These are phyloP conservation scores for Dreissena rostriformis DNA, from an alignment of 1,140 invertebrate species.

Conservation along the genomic window DNA sequence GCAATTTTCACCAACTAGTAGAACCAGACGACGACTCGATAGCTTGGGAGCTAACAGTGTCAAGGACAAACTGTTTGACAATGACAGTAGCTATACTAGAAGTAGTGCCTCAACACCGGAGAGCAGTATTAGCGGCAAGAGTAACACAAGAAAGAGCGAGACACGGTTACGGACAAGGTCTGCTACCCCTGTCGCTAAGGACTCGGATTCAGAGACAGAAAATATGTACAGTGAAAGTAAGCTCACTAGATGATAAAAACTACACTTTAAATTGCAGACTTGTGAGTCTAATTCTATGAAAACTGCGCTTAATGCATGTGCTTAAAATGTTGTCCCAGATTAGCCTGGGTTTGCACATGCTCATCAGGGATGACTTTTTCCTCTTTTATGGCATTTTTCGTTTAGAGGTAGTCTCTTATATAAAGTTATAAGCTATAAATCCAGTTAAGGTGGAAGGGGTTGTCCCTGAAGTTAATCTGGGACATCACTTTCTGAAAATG, in stretches of 20 bases:
- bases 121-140: constrained; percentile 56
- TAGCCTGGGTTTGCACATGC: too few relatives aligned
- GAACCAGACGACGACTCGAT: constrained; percentile 53
- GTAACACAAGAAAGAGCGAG: constrained; percentile 19
- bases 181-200: constrained; percentile 32
- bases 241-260: constrained; percentile 15
- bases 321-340: too few relatives aligned
- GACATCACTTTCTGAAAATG: too few relatives aligned
- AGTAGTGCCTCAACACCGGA: constrained; percentile 63
- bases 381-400: too few relatives aligned
- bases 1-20: background rate
- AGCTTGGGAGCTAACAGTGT: constrained; percentile 45
- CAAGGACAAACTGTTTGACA: constrained; percentile 48
- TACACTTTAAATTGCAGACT: too few relatives aligned
- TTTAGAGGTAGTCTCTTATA: too few relatives aligned
- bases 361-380: too few relatives aligned
- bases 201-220: constrained; percentile 51
- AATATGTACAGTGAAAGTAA: constrained; percentile 23
- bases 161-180: constrained; percentile 38
- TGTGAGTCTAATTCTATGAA: too few relatives aligned
- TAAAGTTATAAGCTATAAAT: too few relatives aligned
- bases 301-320: too few relatives aligned
- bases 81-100: constrained; percentile 39
- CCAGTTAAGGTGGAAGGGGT: too few relatives aligned
- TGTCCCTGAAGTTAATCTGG: too few relatives aligned